phyloP scores from a whole-genome alignment of 2,113 vertebrate species.

The Dicerorhinus sumatrensis region DNA sequence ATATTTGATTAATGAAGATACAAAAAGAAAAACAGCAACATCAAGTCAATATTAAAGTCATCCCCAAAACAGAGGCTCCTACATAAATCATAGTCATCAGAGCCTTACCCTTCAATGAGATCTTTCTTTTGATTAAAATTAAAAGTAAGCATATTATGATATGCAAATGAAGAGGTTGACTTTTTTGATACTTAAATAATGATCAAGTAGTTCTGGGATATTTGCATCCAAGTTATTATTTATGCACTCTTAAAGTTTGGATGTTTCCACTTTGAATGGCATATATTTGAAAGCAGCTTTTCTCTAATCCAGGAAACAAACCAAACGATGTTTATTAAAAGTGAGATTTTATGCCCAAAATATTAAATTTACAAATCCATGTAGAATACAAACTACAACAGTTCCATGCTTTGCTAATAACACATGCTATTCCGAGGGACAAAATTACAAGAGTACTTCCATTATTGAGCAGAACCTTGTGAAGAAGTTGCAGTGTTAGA shows the following conservation, averaged over 20 bases:
- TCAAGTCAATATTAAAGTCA: neutral
- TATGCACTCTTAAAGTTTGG: neutral
- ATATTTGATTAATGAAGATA: neutral
- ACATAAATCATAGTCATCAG: neutral
- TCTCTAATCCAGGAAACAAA: neutral
- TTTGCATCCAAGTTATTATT: neutral
- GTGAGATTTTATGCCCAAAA: slow-evolving; percentile 6
- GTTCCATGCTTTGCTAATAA: neutral
- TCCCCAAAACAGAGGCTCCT: neutral
- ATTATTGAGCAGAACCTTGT: neutral
- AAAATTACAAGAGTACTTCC: neutral
- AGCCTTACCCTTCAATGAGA: neutral
- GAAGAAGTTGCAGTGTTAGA: neutral
- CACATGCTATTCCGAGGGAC: neutral
- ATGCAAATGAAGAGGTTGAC: neutral
- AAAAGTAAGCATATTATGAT: neutral
- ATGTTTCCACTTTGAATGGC: neutral
- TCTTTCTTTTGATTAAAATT: slow-evolving; percentile 10
- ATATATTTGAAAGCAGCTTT: slow-evolving; percentile 2
- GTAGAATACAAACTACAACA: neutral
- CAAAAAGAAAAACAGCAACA: neutral
- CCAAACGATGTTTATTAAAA: slow-evolving; percentile 2
- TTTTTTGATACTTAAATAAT: neutral
- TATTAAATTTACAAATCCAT: slow-evolving; percentile 15
- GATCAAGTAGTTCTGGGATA: neutral